These are phyloP conservation scores for Dione juno DNA, from an alignment of 2,888 invertebrate species.

Conservation along the genomic window DNA sequence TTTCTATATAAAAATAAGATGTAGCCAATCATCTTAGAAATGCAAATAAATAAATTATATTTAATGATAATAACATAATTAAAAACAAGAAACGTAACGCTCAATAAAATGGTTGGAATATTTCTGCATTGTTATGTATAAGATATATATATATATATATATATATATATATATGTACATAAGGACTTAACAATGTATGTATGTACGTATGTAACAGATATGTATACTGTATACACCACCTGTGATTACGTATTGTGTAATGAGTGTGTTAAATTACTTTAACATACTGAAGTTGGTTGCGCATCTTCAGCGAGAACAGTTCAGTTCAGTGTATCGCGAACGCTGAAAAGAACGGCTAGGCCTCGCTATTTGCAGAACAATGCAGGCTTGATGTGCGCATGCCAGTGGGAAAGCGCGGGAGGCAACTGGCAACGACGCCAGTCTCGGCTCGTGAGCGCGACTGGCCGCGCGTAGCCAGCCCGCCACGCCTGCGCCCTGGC, in stretches of 20 bases:
- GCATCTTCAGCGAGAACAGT: conserved; percentile 51
- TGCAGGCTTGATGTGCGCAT: conserved; percentile 82
- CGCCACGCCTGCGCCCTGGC: conserved; percentile 78
- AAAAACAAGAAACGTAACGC: conserved; percentile 9
- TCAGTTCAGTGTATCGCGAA: conserved; percentile 62
- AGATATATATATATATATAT: neutral
- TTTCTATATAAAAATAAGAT: too few relatives aligned
- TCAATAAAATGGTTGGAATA: conserved; percentile 1
- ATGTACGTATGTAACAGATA: conserved; percentile 3
- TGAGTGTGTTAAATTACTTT: conserved; percentile 34
- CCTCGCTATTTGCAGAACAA: conserved; percentile 81
- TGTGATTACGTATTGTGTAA: conserved; percentile 35
- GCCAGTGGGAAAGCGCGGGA: conserved; percentile 63
- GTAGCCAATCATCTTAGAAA: too few relatives aligned
- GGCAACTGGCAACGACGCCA: conserved; percentile 80
- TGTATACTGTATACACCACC: neutral
- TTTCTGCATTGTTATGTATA: neutral
- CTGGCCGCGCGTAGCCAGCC: conserved; percentile 73
- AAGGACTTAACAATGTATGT: conserved; percentile 16
- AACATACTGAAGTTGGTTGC: conserved; percentile 41
- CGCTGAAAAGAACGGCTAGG: conserved; percentile 61
- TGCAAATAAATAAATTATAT: neutral
- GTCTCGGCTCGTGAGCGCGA: conserved; percentile 77
- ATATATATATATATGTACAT: neutral
- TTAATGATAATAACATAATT: conserved; percentile 1